phyloP scores from a whole-genome alignment of 2,797 vertebrate species.

The Todus mexicanus region DNA sequence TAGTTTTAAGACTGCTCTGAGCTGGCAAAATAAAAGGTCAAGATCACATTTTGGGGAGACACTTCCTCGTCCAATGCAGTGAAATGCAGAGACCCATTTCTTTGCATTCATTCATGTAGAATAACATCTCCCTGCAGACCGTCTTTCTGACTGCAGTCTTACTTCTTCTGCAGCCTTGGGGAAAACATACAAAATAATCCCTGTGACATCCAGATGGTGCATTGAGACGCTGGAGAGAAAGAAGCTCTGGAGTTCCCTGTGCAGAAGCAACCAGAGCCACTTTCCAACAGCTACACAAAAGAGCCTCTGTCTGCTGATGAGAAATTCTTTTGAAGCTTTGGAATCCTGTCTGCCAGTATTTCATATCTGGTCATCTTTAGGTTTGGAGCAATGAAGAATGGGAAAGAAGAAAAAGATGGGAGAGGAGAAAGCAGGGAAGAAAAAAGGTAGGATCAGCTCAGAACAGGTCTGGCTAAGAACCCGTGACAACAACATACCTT shows the following conservation, averaged over 20 bases:
- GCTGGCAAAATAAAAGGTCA: not conserved
- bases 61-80: not conserved
- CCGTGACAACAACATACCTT: conserved; percentile 14
- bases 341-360: conserved; percentile 62
- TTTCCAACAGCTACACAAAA: conserved; percentile 55
- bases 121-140: not conserved
- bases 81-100: not conserved
- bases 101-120: not conserved
- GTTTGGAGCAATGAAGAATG: conserved; percentile 46
- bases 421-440: not conserved
- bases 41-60: not conserved
- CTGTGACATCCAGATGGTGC: conserved; percentile 36
- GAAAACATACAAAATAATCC: not conserved
- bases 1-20: not conserved
- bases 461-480: conserved; percentile 34
- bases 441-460: not conserved
- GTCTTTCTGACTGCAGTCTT: not conserved
- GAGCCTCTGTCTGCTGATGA: conserved; percentile 65
- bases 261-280: conserved; percentile 39
- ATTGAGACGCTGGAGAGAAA: conserved; percentile 34
- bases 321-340: conserved; percentile 70
- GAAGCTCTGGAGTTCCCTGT: conserved; percentile 13
- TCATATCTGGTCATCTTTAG: conserved; percentile 69
- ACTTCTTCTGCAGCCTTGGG: not conserved
- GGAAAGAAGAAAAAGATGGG: conserved; percentile 30